These are phyloP conservation scores for Synanceia verrucosa DNA, from an alignment of 2,797 vertebrate genomes.

Conservation along the genomic window DNA sequence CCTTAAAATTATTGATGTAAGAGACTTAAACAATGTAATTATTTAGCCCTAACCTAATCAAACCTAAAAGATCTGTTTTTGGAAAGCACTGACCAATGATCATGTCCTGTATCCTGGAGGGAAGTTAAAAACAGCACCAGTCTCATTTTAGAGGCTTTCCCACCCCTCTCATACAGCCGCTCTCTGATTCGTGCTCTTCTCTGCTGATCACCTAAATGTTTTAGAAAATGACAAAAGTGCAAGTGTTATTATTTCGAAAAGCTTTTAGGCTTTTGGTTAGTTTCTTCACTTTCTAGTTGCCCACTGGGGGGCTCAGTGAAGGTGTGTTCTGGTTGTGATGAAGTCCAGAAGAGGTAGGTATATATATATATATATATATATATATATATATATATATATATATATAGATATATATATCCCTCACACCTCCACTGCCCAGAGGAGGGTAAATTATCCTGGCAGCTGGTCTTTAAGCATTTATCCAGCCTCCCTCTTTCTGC, in stretches of 20 bases:
- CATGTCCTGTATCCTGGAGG: neutral
- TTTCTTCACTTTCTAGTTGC: neutral
- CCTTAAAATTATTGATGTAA: too few species aligned
- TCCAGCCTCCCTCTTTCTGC: slow-evolving; percentile 10
- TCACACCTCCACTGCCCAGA: slow-evolving; percentile 52
- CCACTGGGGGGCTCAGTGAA: neutral
- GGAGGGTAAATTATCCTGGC: slow-evolving; percentile 47
- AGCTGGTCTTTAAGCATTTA: slow-evolving; percentile 35
- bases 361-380: slow-evolving; percentile 24
- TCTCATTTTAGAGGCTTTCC: neutral
- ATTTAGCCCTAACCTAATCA: too few species aligned
- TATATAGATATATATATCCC: slow-evolving; percentile 13
- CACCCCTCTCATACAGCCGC: neutral
- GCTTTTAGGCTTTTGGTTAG: slow-evolving; percentile 28
- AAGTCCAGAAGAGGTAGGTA: slow-evolving; percentile 22
- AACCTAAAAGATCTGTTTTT: too few species aligned
- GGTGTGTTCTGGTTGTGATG: slow-evolving; percentile 23
- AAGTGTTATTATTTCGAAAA: slow-evolving; percentile 57
- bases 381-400: slow-evolving; percentile 27
- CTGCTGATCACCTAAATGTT: slow-evolving; percentile 56
- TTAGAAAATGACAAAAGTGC: slow-evolving; percentile 41
- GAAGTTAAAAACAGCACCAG: neutral
- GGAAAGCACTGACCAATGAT: too few species aligned
- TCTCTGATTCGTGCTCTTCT: slow-evolving; percentile 17
- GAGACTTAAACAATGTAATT: too few species aligned